These are phyloP conservation scores for Tethea ocularis DNA, from an alignment of 2,888 invertebrate species.

Conservation along the genomic window DNA sequence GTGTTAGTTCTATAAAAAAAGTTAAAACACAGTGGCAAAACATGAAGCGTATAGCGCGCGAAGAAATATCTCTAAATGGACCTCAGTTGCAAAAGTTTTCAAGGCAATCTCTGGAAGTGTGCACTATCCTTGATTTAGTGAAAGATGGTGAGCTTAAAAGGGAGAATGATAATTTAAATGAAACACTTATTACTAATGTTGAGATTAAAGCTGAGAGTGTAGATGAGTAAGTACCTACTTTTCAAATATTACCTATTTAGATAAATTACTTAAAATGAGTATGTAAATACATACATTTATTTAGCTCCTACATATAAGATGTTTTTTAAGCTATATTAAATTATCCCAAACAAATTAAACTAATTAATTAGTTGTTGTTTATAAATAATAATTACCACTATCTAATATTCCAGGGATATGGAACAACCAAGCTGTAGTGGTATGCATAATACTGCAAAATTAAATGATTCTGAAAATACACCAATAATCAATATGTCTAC, in stretches of 20 bases:
- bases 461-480: neutral
- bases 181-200: slow-evolving; percentile 59
- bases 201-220: slow-evolving; percentile 74
- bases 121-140: slow-evolving; percentile 63
- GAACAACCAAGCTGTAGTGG: slow-evolving; percentile 50
- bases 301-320: too few species aligned
- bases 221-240: slow-evolving; percentile 69
- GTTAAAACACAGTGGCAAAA: slow-evolving; percentile 81
- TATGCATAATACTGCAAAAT: slow-evolving; percentile 21
- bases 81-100: slow-evolving; percentile 57
- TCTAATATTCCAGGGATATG: slow-evolving; percentile 41
- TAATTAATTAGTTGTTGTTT: too few species aligned
- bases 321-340: too few species aligned
- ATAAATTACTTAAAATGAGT: neutral
- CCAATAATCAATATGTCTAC: neutral
- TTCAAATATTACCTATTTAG: too few species aligned
- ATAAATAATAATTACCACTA: too few species aligned
- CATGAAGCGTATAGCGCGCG: slow-evolving; percentile 78
- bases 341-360: too few species aligned
- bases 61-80: slow-evolving; percentile 66
- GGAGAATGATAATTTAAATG: slow-evolving; percentile 55
- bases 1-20: slow-evolving; percentile 70
- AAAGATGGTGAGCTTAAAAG: slow-evolving; percentile 60
- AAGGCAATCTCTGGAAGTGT: slow-evolving; percentile 68
- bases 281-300: neutral